Conservation (phyloP, 2,113 vertebrate genomes). For the Oxygymnocypris stewartii region DNA sequence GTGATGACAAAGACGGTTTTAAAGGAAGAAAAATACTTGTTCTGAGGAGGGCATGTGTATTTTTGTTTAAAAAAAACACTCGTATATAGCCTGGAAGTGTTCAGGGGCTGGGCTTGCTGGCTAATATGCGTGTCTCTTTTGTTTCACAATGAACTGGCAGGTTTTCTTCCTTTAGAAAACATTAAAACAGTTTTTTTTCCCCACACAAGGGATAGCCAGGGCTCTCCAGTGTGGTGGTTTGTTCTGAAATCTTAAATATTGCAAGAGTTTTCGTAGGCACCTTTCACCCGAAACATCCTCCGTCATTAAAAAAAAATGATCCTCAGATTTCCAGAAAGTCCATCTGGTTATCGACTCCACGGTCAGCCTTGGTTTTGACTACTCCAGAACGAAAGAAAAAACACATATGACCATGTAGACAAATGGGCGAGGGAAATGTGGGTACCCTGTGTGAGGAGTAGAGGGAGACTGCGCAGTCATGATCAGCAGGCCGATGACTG, state of each 20-base stretch:
- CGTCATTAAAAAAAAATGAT: constrained; percentile 65
- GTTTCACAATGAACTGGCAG: constrained; percentile 60
- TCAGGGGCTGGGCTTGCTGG: constrained; percentile 81
- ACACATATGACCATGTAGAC: constrained; percentile 49
- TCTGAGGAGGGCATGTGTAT: constrained; percentile 29
- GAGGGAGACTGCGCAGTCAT: constrained; percentile 42
- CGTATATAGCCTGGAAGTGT: constrained; percentile 73
- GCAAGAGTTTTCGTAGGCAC: constrained; percentile 76
- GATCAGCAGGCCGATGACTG: constrained; percentile 98
- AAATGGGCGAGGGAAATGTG: constrained; percentile 49
- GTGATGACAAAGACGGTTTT: constrained; percentile 23
- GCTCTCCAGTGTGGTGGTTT: constrained; percentile 65
- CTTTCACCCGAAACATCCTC: constrained; percentile 36
- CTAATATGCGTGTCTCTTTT: constrained; percentile 75
- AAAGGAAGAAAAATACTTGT: constrained; percentile 38
- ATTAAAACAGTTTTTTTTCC: constrained; percentile 47
- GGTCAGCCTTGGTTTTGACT: constrained; percentile 48
- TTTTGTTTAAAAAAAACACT: constrained; percentile 30
- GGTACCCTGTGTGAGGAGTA: constrained; percentile 42
- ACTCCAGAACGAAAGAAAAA: constrained; percentile 49
- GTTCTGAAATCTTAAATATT: constrained; percentile 59
- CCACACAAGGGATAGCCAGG: constrained; percentile 55
- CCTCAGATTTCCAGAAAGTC: constrained; percentile 86
- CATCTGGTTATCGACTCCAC: constrained; percentile 60
- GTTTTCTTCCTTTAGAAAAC: constrained; percentile 59